Evolutionary conservation across 2,113 vertebrate genomes (phyloP), one percentile per base, ranked within the genome.

Genomic region (Pao palembangensis): DNA sequence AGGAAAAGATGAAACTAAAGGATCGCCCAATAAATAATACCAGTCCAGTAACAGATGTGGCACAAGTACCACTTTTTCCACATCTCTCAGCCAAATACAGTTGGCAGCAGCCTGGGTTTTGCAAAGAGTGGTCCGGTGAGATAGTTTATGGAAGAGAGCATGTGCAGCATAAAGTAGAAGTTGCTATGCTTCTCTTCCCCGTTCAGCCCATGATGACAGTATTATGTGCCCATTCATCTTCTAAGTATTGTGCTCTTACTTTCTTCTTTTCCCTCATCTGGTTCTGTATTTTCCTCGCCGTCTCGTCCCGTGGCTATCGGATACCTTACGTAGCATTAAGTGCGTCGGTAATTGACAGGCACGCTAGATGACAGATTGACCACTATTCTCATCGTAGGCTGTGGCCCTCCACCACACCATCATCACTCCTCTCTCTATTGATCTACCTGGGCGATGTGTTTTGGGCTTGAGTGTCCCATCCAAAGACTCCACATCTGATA

Each of bases 211-310:
- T 61, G 80, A 80, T 88, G 81, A 89, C 86, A 87, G 80, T 75
- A 83, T 87, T 82, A 88, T 86, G 79, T 78, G 74, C 52, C 66
- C 77, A 85, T 88, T 88, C 75, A 59, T 90, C 86, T 89, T 81
- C 57, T 31, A 46, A 80, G 82, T 74, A 78, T 79, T 75, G 78
- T 56, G 67, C 75, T 75, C 59, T 76, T 61, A 47, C 69, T 69
- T 60, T 69, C 57, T 68, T 67, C 55, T 67, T 54, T 50, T 55
- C 43, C 61, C 70, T 54, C 12, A 18, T 74, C 68, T 53, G 59
- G 62, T 70, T 67, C 61, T 15, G 43, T 46, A 58, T 69, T 60
- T 69, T 51, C 62, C 49, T 70, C 60, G 11, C 51, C 46, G 64
- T 64, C 62, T 81, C 60, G 55, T 68, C 44, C 71, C 71, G 76